Percentiles rank a stretch among this genome's conserved stretches.
Evolutionary conservation across 2,113 vertebrate genomes (phyloP).

Genomic region (Ailuropoda melanoleuca): DNA sequence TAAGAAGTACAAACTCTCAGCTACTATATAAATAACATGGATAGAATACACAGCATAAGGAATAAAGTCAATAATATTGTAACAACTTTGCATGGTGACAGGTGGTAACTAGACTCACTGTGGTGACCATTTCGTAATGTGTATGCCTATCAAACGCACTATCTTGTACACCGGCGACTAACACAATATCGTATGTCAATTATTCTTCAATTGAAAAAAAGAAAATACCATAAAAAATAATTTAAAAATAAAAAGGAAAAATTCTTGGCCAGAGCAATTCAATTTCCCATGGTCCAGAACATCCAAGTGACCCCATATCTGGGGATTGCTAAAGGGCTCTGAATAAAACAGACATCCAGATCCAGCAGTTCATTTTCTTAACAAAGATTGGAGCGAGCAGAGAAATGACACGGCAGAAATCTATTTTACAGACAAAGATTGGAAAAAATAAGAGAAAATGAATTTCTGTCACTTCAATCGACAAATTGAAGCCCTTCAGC

Average conservation of each 20-base stretch:
- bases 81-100: not conserved
- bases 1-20: not conserved
- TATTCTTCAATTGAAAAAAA: not conserved
- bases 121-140: not conserved
- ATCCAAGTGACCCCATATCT: not conserved
- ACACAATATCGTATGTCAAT: not conserved
- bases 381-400: not conserved
- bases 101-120: not conserved
- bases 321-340: not conserved
- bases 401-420: not conserved
- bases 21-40: not conserved
- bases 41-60: not conserved
- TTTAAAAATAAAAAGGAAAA: constrained; percentile 29
- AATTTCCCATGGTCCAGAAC: not conserved
- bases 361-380: constrained; percentile 55
- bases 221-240: not conserved
- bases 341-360: not conserved
- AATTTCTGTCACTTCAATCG: not conserved
- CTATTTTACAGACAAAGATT: not conserved
- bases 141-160: not conserved
- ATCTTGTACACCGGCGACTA: not conserved
- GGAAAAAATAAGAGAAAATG: constrained; percentile 45
- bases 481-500: not conserved
- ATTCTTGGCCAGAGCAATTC: not conserved
- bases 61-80: not conserved